Percentiles rank a stretch among this genome's conserved stretches.
phyloP scores from a whole-genome alignment of 2,797 vertebrate species.

The Scolopax rusticola region DNA sequence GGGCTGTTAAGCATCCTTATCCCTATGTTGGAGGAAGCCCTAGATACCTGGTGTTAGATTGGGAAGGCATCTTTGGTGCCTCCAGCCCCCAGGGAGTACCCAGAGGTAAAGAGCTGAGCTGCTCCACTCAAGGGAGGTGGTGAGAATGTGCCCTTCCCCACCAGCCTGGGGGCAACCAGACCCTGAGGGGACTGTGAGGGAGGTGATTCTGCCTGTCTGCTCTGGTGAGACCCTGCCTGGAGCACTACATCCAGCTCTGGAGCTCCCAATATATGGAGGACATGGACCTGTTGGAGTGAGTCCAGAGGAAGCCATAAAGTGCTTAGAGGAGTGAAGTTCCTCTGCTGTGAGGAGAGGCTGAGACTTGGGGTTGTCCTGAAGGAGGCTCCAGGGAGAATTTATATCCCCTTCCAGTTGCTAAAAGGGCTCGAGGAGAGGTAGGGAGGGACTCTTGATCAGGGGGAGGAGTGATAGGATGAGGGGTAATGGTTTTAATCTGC shows the following conservation, averaged over 20 bases:
- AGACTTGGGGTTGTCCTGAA: neutral
- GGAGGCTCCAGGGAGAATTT: neutral
- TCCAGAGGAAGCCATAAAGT: neutral
- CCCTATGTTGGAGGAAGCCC: rapidly evolving
- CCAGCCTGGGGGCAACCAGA: rapidly evolving
- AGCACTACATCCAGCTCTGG: neutral
- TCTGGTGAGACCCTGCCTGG: neutral
- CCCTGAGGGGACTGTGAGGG: rapidly evolving
- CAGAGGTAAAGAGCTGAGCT: rapidly evolving
- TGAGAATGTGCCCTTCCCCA: too few species aligned
- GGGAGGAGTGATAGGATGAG: neutral
- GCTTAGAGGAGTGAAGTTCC: neutral
- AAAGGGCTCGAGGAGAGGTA: neutral
- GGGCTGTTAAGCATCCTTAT: rapidly evolving
- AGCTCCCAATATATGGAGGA: neutral
- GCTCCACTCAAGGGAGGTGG: neutral
- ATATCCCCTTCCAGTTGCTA: neutral
- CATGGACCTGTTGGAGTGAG: neutral
- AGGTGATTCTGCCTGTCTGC: neutral
- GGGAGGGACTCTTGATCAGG: neutral
- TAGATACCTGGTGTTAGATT: rapidly evolving
- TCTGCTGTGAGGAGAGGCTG: neutral
- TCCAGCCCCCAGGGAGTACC: rapidly evolving
- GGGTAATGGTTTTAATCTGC: neutral
- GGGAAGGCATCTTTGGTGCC: rapidly evolving